A percentile compares a stretch with the other conserved stretches of the same genome.
Evolutionary conservation across 1,140 invertebrate genomes (phyloP).

Genomic region (Drosophila nannoptera): DNA sequence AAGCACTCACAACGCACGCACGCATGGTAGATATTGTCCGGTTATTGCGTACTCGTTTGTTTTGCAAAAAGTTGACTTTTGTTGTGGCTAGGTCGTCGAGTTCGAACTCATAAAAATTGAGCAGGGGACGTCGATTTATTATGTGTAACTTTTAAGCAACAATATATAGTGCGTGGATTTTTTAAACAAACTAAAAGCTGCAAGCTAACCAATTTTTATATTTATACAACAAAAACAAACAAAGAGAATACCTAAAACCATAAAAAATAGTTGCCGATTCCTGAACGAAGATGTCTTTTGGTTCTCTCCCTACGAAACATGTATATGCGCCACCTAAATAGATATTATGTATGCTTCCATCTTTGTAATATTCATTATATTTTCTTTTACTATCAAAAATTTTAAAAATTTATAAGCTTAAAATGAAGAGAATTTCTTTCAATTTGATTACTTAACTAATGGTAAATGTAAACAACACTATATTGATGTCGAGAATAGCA

Average conservation of each 20-base stretch:
- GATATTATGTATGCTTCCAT: too few species aligned
- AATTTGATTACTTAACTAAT: slow-evolving; percentile 19
- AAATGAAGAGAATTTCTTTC: slow-evolving; percentile 27
- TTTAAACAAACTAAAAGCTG: slow-evolving; percentile 51
- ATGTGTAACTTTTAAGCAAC: slow-evolving; percentile 53
- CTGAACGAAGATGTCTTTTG: background rate
- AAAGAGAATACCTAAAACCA: slow-evolving; percentile 24
- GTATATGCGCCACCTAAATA: too few species aligned
- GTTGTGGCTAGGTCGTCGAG: slow-evolving; percentile 30
- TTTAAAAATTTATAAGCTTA: slow-evolving; percentile 63
- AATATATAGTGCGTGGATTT: slow-evolving; percentile 54
- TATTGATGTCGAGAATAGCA: slow-evolving; percentile 33
- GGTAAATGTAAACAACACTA: slow-evolving; percentile 37
- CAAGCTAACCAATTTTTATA: slow-evolving; percentile 70
- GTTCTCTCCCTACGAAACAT: slow-evolving; percentile 41
- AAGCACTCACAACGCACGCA: too few species aligned
- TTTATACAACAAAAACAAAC: slow-evolving; percentile 44
- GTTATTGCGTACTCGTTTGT: slow-evolving; percentile 42
- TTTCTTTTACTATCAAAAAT: too few species aligned
- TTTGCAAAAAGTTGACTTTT: slow-evolving; percentile 38
- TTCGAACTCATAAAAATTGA: slow-evolving; percentile 36
- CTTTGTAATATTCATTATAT: too few species aligned
- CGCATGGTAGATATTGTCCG: too few species aligned
- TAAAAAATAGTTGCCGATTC: slow-evolving; percentile 32
- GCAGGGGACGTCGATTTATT: slow-evolving; percentile 44